These are phyloP conservation scores for Aphidoletes aphidimyza DNA, from an alignment of 2,888 invertebrate genomes.

Conservation along the genomic window DNA sequence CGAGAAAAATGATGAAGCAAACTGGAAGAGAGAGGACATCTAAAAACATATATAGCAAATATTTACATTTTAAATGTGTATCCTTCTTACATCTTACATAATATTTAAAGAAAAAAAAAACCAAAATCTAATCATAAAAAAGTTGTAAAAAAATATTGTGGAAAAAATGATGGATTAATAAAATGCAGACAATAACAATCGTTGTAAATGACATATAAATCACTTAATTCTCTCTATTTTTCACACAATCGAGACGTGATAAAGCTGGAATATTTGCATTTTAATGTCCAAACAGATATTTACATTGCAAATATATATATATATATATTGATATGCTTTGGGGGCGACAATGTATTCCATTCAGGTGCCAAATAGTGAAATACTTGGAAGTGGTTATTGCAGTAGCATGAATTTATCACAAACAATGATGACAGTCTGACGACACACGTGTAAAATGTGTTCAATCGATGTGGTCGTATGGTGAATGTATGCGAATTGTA, in stretches of 20 bases:
- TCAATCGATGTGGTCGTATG: background rate
- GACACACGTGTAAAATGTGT: no score
- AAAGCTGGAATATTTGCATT: background rate
- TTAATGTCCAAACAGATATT: no score
- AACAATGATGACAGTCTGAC: no score
- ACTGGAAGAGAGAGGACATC: background rate
- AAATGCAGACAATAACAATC: constrained; percentile 47
- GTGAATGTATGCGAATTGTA: no score
- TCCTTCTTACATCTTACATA: background rate
- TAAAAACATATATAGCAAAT: background rate
- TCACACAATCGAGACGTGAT: background rate
- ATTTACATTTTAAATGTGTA: constrained; percentile 43
- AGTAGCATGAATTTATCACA: no score
- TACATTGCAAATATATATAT: no score
- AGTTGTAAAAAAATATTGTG: constrained; percentile 17
- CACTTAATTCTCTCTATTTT: background rate
- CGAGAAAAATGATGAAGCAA: background rate
- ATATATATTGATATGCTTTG: no score
- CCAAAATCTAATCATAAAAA: background rate
- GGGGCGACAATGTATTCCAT: no score
- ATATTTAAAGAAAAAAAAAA: background rate
- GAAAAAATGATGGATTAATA: constrained; percentile 23
- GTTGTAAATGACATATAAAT: background rate
- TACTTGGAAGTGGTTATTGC: no score
- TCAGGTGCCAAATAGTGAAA: no score